Evolutionary conservation across 2,888 invertebrate species (phyloP).

Genomic region (Andrena dorsata): DNA sequence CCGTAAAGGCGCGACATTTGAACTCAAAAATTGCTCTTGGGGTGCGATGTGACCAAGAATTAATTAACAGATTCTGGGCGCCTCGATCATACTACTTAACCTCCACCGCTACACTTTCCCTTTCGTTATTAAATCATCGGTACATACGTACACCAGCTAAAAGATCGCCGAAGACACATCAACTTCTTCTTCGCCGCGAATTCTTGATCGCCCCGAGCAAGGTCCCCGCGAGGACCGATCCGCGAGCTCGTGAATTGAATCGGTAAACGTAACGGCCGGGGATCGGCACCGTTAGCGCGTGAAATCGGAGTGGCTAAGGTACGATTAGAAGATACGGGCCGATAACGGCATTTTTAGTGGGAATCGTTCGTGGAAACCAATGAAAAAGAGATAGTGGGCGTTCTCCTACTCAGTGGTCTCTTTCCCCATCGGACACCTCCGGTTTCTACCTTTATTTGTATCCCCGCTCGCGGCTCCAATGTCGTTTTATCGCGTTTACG

Average conservation of each 20-base stretch:
- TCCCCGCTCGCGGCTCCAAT: constrained; percentile 63
- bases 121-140: too few relatives aligned
- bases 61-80: constrained; percentile 1
- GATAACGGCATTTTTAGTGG: constrained; percentile 27
- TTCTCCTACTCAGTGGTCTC: background rate
- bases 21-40: too few relatives aligned
- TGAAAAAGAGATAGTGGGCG: background rate
- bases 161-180: too few relatives aligned
- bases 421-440: constrained; percentile 41
- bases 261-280: constrained; percentile 22
- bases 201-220: too few relatives aligned
- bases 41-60: too few relatives aligned
- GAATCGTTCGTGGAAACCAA: background rate
- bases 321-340: constrained; percentile 17
- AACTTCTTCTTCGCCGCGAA: too few relatives aligned
- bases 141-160: too few relatives aligned
- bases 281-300: constrained; percentile 1
- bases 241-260: constrained; percentile 12
- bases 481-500: constrained; percentile 72
- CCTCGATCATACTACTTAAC: background rate
- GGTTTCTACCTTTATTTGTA: constrained; percentile 65
- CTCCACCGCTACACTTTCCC: background rate
- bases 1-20: too few relatives aligned
- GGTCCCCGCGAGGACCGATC: too few relatives aligned
- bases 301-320: background rate